These are phyloP conservation scores for Corapipo altera DNA, from an alignment of 2,113 vertebrate genomes.

Conservation along the genomic window DNA sequence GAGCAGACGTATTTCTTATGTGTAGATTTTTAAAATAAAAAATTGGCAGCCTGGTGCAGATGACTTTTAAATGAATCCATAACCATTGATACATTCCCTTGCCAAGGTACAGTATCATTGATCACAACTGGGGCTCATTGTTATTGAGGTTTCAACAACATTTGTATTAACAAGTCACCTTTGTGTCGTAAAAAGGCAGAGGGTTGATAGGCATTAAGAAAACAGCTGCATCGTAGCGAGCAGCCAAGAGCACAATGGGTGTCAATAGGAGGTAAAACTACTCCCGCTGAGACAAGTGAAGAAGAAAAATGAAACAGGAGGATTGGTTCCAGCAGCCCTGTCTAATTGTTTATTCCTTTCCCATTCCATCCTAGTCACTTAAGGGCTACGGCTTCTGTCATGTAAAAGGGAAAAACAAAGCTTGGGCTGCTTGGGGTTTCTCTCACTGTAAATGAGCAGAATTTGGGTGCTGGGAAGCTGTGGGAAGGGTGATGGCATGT, in stretches of 20 bases:
- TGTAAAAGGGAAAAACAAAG: constrained; percentile 32
- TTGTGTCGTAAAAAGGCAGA: constrained; percentile 58
- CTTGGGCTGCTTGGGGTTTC: neutral
- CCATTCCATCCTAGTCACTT: constrained; percentile 51
- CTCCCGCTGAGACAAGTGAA: constrained; percentile 81
- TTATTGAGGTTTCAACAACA: constrained; percentile 61
- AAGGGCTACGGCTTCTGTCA: constrained; percentile 52
- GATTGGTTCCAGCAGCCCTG: constrained; percentile 75
- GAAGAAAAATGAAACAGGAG: constrained; percentile 81
- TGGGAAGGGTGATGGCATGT: neutral
- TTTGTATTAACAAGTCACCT: constrained; percentile 71
- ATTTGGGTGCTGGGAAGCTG: neutral
- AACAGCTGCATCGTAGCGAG: constrained; percentile 59
- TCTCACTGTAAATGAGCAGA: constrained; percentile 14
- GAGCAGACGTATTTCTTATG: neutral
- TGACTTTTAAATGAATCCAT: constrained; percentile 57
- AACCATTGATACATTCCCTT: constrained; percentile 41
- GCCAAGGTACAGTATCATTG: constrained; percentile 53
- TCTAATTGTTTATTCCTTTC: constrained; percentile 66
- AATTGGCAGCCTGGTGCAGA: neutral
- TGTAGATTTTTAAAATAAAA: constrained; percentile 22
- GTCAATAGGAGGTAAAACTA: constrained; percentile 76
- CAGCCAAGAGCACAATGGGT: constrained; percentile 66
- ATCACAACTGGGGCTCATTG: constrained; percentile 48
- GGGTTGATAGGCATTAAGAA: constrained; percentile 55